Percentiles rank a stretch among this genome's conserved stretches.
These are phyloP conservation scores for Megaustenia siamemsis DNA, from an alignment of 2,888 invertebrate genomes.

Conservation along the genomic window DNA sequence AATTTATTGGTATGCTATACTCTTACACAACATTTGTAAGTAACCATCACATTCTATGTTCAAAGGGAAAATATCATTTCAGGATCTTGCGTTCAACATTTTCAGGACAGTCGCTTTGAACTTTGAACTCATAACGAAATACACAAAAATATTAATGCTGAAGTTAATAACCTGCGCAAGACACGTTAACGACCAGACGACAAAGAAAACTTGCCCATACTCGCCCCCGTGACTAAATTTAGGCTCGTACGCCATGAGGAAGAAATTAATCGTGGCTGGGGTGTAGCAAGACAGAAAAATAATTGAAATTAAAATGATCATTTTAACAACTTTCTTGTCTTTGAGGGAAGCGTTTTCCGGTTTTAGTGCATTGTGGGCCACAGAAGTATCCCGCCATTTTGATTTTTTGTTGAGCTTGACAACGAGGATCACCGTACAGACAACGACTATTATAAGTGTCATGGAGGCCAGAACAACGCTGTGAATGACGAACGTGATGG, in stretches of 20 bases:
- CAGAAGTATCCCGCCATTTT: not conserved
- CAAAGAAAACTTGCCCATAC: not conserved
- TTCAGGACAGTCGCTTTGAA: not conserved
- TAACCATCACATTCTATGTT: too few relatives aligned
- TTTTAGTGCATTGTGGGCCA: not conserved
- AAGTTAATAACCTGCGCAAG: not conserved
- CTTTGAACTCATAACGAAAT: conserved; percentile 16
- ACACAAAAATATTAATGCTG: not conserved
- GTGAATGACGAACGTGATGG: not conserved
- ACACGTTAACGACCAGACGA: not conserved
- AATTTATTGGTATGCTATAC: too few relatives aligned
- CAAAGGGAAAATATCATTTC: too few relatives aligned
- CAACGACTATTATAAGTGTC: not conserved
- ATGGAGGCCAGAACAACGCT: not conserved
- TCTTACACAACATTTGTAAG: too few relatives aligned
- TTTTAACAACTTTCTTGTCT: conserved; percentile 5
- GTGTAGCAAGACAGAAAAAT: not conserved
- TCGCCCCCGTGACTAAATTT: not conserved
- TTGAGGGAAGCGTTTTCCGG: not conserved
- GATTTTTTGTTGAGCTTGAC: not conserved
- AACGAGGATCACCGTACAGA: not conserved
- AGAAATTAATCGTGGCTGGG: not conserved
- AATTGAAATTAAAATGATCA: not conserved
- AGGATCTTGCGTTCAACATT: too few relatives aligned
- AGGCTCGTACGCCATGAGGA: not conserved